Conservation (phyloP, 30 jellyfish, hydroid and myxozoan species). For the Turritopsis rubra region DNA sequence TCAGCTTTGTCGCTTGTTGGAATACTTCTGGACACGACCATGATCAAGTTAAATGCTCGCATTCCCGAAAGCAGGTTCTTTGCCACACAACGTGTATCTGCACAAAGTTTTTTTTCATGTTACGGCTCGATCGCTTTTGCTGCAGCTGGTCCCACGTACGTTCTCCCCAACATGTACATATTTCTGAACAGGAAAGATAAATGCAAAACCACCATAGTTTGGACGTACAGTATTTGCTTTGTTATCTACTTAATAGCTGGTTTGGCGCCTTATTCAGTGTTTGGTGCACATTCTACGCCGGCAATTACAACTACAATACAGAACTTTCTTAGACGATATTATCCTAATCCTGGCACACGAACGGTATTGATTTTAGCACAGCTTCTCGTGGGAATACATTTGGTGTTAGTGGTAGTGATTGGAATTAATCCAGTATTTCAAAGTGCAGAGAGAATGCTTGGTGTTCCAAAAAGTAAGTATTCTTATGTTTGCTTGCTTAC, state of each 20-base stretch:
- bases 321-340: background rate
- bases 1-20: background rate
- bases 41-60: background rate
- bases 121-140: background rate
- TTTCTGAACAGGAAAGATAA: background rate
- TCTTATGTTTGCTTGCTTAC: too few species aligned
- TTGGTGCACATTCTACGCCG: background rate
- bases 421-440: background rate
- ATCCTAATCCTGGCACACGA: background rate
- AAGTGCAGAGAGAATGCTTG: background rate
- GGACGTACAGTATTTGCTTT: background rate
- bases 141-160: conserved; percentile 5
- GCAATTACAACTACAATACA: background rate
- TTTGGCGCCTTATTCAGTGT: background rate
- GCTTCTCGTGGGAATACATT: background rate
- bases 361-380: background rate
- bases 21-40: background rate
- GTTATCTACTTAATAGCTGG: background rate
- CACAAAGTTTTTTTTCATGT: background rate
- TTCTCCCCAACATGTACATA: background rate
- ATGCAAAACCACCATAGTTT: background rate
- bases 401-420: background rate
- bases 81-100: background rate
- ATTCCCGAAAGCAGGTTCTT: background rate
- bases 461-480: conserved; percentile 7